Evolutionary conservation across 2,888 invertebrate genomes (phyloP), one percentile per base, ranked within the genome.

Genomic region (Cryptocephalus moraei): DNA sequence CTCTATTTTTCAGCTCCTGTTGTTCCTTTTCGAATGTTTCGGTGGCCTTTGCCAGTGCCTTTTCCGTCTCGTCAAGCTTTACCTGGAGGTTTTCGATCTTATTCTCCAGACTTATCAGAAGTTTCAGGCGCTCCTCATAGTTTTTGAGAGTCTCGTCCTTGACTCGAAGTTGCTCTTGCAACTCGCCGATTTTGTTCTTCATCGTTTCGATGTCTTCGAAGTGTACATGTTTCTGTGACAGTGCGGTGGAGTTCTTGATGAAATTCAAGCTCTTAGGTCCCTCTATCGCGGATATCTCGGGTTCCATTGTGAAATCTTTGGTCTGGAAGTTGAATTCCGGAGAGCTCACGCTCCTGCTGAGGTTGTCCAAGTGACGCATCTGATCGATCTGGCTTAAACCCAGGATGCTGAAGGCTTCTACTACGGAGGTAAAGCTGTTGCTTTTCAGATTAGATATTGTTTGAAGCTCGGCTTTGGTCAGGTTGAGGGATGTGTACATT

Each of bases 351-450:
- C 45, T n/a, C 13, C 36, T 9, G 8, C 42, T 46, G 4, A 60
- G 60, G 9, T 50, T 47, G 13, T 59, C 61, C 34, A 53, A 52
- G 44, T 57, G 59, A 32, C 68, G 50, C 31, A 79, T 73, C 44
- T 50, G 60, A 60, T 82, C 82, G 43, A 79, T 77, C 56, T 84
- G 84, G 51, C 84, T 84, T 49, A 78, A 80, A 55, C 86, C 86
- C 0, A 84, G 80, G 63, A 86, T 80, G 1, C 85, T 85, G 1
- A 84, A 74, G 48, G 86, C 80, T 56, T 85, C 84, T 62, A 83
- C 83, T 6, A 85, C 70, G 0, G 84, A 84, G 38, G 84, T 75
- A 22, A 22, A 22, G 0, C 80, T 85, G 42, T 83, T 82, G 46
- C 75, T 74, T 65, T 82, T 83, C 1, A 72, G 62, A 40, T 62